Conservation (phyloP, 2,113 vertebrate species). For the Muscicapa adusta region DNA sequence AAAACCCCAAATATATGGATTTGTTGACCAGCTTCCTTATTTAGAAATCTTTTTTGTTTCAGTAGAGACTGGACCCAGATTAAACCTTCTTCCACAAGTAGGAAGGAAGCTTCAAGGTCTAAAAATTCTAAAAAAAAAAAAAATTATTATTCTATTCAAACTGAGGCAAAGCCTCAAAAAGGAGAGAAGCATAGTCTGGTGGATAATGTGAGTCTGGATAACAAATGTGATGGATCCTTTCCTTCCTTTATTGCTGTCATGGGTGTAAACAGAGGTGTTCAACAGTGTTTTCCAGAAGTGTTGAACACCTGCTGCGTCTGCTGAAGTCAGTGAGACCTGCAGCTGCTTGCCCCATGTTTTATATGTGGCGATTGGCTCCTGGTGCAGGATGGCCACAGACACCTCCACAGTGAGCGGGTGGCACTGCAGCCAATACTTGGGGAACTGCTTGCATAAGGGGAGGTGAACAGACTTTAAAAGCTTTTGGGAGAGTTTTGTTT, state of each 20-base stretch:
- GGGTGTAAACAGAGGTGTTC: conserved; percentile 16
- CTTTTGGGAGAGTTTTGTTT: not conserved
- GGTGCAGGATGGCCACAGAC: not conserved
- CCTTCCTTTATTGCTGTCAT: conserved; percentile 20
- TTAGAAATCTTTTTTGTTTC: not conserved
- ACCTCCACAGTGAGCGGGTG: accelerated
- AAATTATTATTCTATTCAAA: not conserved
- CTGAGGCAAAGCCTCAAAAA: not conserved
- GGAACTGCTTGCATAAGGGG: not conserved
- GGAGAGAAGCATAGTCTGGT: not conserved
- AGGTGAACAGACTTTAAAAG: not conserved
- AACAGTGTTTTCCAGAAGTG: not conserved
- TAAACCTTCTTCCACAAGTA: not conserved
- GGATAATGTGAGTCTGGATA: not conserved
- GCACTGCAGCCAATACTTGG: accelerated
- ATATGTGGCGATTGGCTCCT: not conserved
- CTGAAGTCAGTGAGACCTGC: not conserved
- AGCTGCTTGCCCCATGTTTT: not conserved
- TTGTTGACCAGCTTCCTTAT: not conserved
- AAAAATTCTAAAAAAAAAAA: not conserved
- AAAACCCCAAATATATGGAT: accelerated
- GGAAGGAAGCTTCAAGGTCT: not conserved
- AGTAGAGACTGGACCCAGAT: not conserved
- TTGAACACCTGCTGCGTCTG: conserved; percentile 44
- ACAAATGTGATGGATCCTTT: not conserved